These are phyloP conservation scores for Apostichopus californicus DNA, from an alignment of 35 echinoderm and acorn worm genomes.

Conservation along the genomic window DNA sequence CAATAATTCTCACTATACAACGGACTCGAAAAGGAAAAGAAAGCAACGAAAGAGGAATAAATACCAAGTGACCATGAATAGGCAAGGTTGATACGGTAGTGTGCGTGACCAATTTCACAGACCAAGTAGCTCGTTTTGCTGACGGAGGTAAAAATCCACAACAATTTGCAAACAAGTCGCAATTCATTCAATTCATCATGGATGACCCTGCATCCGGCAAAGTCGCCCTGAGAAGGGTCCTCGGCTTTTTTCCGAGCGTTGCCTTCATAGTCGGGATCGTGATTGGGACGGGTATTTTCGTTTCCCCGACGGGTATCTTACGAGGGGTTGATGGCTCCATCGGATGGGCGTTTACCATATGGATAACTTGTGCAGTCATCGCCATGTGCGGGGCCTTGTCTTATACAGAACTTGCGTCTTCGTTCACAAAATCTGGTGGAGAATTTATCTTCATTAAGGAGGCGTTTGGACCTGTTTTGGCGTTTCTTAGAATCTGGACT, in stretches of 20 bases:
- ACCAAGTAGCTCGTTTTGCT: too few species aligned
- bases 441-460: conserved; percentile 70
- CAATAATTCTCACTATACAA: too few species aligned
- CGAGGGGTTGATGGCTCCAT: conserved; percentile 59
- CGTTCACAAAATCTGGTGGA: conserved; percentile 67
- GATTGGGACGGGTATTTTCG: conserved; percentile 82
- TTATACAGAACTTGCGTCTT: conserved; percentile 71
- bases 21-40: too few species aligned
- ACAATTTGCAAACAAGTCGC: not conserved
- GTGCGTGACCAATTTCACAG: too few species aligned
- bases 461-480: conserved; percentile 52
- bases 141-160: too few species aligned
- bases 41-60: too few species aligned
- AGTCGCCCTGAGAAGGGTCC: not conserved
- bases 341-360: conserved; percentile 68
- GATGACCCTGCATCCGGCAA: not conserved
- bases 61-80: too few species aligned
- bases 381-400: conserved; percentile 54
- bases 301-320: conserved; percentile 71
- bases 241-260: conserved; percentile 26
- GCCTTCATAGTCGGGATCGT: conserved; percentile 54
- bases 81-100: too few species aligned
- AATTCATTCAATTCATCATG: not conserved
- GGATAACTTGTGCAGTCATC: conserved; percentile 59
- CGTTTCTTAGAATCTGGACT: conserved; percentile 72